Conservation (phyloP, 2,797 vertebrate genomes). For the Sebastes itinus region DNA sequence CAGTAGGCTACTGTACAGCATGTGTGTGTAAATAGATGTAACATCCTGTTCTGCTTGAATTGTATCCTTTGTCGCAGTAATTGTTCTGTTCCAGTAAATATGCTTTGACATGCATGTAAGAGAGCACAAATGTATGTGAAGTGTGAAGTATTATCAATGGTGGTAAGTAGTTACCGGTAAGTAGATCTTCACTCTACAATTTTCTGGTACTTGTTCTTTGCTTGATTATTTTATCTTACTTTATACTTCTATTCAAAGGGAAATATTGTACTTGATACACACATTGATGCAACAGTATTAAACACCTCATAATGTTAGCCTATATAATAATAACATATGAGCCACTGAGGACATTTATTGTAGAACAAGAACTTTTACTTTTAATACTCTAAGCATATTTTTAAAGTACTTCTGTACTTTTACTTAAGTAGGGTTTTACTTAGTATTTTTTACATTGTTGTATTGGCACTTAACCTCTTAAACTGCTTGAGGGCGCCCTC, state of each 20-base stretch:
- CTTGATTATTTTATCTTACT: background rate
- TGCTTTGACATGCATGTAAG: background rate
- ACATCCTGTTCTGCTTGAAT: background rate
- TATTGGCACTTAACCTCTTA: too few relatives aligned
- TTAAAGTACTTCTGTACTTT: too few relatives aligned
- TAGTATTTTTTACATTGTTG: too few relatives aligned
- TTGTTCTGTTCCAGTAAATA: background rate
- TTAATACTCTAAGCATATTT: too few relatives aligned
- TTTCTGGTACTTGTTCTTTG: too few relatives aligned
- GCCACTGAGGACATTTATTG: background rate
- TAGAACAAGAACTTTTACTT: too few relatives aligned
- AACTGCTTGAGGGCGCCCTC: too few relatives aligned
- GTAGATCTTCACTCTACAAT: too few relatives aligned
- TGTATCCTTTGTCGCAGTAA: background rate
- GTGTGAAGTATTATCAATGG: background rate
- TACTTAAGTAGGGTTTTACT: background rate
- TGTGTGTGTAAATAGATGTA: background rate
- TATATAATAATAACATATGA: background rate
- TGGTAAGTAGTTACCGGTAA: background rate
- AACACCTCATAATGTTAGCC: background rate
- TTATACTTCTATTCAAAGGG: background rate
- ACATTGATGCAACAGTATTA: background rate
- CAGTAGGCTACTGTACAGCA: background rate
- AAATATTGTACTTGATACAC: background rate
- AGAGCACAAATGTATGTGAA: background rate